Percentiles rank a stretch among this genome's conserved stretches.
Evolutionary conservation across 2,888 invertebrate species (phyloP).

Genomic region (Aspidiotus rigidus): DNA sequence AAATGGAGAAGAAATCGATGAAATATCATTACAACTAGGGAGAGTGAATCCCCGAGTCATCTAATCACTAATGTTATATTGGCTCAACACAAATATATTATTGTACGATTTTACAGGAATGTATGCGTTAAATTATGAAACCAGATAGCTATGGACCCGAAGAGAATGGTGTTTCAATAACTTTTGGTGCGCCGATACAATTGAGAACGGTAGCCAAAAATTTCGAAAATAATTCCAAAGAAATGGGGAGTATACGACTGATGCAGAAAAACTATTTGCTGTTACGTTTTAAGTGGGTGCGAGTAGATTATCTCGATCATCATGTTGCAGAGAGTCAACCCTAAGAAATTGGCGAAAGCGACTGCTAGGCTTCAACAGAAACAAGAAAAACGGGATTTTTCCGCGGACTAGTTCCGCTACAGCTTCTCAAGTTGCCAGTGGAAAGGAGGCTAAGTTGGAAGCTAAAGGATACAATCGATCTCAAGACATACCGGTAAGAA

Average conservation of each 20-base stretch:
- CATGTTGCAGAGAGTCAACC: slow-evolving; percentile 75
- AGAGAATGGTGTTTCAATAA: slow-evolving; percentile 59
- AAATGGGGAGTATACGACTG: slow-evolving; percentile 85
- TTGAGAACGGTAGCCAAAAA: slow-evolving; percentile 74
- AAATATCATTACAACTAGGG: slow-evolving; percentile 74
- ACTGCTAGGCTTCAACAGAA: slow-evolving; percentile 91
- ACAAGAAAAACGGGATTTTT: slow-evolving; percentile 61
- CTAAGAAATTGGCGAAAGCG: slow-evolving; percentile 88
- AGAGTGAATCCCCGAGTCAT: slow-evolving; percentile 48
- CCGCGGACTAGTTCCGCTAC: slow-evolving; percentile 62
- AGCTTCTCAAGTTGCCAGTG: slow-evolving; percentile 84
- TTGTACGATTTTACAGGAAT: slow-evolving; percentile 48
- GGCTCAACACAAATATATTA: slow-evolving; percentile 26
- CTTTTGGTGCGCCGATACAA: slow-evolving; percentile 79
- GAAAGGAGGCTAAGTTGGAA: slow-evolving; percentile 84
- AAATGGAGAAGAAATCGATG: slow-evolving; percentile 81
- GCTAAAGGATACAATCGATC: slow-evolving; percentile 81
- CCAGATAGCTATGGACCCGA: slow-evolving; percentile 45
- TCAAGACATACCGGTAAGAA: slow-evolving; percentile 86
- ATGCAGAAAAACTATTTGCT: slow-evolving; percentile 72
- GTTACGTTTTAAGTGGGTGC: slow-evolving; percentile 48
- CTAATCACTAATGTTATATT: slow-evolving; percentile 30
- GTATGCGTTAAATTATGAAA: slow-evolving; percentile 75
- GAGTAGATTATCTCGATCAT: neutral
- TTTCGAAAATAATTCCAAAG: slow-evolving; percentile 58